phyloP scores from a whole-genome alignment of 2,797 vertebrate species.

The Pempheris klunzingeri region DNA sequence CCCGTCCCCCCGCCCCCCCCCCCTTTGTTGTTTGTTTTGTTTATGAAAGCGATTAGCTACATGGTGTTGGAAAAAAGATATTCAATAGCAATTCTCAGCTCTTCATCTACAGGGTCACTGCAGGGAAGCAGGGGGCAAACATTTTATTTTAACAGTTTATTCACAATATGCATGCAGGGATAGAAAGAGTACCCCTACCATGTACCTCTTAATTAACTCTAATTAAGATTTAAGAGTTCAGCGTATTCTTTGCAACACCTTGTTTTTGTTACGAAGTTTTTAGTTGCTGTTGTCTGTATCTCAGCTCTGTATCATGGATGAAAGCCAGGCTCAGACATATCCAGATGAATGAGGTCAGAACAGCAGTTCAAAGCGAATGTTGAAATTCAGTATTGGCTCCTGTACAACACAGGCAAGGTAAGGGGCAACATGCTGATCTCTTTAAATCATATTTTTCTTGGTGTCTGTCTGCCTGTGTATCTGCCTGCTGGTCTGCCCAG shows the following conservation, averaged over 20 bases:
- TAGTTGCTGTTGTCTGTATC: background rate
- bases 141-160: background rate
- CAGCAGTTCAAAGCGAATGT: slow-evolving; percentile 19
- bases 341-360: slow-evolving; percentile 53
- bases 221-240: background rate
- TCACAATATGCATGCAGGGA: background rate
- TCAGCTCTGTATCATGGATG: slow-evolving; percentile 14
- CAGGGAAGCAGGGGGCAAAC: background rate
- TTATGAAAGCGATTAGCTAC: background rate
- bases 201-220: background rate
- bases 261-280: background rate
- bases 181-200: background rate
- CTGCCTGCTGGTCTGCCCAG: slow-evolving; percentile 21
- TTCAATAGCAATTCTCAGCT: background rate
- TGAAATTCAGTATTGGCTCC: slow-evolving; percentile 43
- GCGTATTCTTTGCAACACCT: background rate
- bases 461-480: slow-evolving; percentile 14
- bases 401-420: slow-evolving; percentile 17
- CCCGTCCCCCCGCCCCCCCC: background rate
- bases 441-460: slow-evolving; percentile 34
- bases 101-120: background rate
- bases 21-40: background rate
- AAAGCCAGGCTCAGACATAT: slow-evolving; percentile 50
- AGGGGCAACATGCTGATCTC: slow-evolving; percentile 9
- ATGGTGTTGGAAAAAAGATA: background rate